Evolutionary conservation across 1,140 invertebrate genomes (phyloP), one percentile per base, ranked within the genome.

Genomic region (Samia ricini): DNA sequence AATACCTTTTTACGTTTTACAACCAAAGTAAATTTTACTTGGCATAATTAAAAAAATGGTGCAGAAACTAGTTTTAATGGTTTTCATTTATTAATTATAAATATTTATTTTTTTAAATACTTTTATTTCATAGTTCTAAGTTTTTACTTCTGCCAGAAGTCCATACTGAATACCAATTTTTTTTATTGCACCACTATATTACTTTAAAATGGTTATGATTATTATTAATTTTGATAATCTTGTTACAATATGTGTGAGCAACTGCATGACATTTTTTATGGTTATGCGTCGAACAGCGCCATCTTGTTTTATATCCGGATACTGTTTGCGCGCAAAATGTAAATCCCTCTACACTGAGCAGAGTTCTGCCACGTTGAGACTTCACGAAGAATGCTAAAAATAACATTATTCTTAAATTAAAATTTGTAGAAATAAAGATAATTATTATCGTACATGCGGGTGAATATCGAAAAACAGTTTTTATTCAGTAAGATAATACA

Each of bases 161-260:
- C 33, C n/a, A 42, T 42, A 12, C n/a, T 42, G 12, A 12, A 42
- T 42, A 42, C 3, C 12, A 15, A 42, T 42, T 42, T 12, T 15
- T 42, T 42, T 42, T 42, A n/a, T n/a, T n/a, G n/a, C 26, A 8
- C 4, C 4, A 42, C 12, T 42, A 42, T 15, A 42, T 42, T 1
- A 42, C 33, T 42, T 15, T 42, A 15, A 1, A 15, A 60, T 81
- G 79, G n/a, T 24, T 59, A 63, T 81, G 79, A 0, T 64, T 68
- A 18, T 59, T 59, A 8, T 50, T 59, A 23, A 59, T 23, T 8
- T 22, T 49, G 12, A 59, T 42, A 18, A 59, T 59, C 1, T 18
- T 22, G 10, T 50, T 20, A 15, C 24, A 42, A 10, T 50, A 23
- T 12, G 57, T 59, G 42, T 59, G 10, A 6, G 18, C 42, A 2